Evolutionary conservation across 2,113 vertebrate genomes (phyloP).

Genomic region (cat (Felis catus)): DNA sequence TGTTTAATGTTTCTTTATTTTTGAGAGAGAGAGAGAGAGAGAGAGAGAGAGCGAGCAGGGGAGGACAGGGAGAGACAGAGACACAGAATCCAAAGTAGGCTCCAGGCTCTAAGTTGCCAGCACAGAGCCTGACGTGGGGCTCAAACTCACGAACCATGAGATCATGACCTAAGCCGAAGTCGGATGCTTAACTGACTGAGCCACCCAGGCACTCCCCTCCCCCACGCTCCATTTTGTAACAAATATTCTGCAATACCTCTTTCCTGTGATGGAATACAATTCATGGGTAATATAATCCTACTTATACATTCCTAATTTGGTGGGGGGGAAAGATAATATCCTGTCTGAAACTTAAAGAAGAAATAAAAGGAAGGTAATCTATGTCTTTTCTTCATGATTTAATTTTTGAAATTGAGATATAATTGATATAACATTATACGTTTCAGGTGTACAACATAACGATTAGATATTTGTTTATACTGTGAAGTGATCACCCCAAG

Average conservation of each 20-base stretch:
- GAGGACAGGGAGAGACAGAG: too few species aligned
- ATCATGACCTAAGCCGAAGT: too few species aligned
- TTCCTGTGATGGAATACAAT: not conserved
- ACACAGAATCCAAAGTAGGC: too few species aligned
- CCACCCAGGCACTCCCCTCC: too few species aligned
- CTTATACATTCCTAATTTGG: not conserved
- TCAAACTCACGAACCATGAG: too few species aligned
- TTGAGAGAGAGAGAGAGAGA: too few species aligned
- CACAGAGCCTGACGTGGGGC: too few species aligned
- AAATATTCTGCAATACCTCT: not conserved
- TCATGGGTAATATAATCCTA: not conserved
- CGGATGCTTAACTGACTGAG: too few species aligned
- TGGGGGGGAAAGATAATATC: not conserved
- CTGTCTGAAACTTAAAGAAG: constrained; percentile 22
- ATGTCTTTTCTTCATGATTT: not conserved
- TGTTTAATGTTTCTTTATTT: too few species aligned
- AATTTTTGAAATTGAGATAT: not conserved
- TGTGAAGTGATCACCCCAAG: not conserved
- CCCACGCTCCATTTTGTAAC: not conserved
- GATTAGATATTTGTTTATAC: not conserved
- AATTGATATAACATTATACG: not conserved
- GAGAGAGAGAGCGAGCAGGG: too few species aligned
- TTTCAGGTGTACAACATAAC: not conserved
- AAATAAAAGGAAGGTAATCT: not conserved
- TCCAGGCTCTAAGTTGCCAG: too few species aligned